These are phyloP conservation scores for Helicoverpa armigera DNA, from an alignment of 1,140 invertebrate genomes.

Conservation along the genomic window DNA sequence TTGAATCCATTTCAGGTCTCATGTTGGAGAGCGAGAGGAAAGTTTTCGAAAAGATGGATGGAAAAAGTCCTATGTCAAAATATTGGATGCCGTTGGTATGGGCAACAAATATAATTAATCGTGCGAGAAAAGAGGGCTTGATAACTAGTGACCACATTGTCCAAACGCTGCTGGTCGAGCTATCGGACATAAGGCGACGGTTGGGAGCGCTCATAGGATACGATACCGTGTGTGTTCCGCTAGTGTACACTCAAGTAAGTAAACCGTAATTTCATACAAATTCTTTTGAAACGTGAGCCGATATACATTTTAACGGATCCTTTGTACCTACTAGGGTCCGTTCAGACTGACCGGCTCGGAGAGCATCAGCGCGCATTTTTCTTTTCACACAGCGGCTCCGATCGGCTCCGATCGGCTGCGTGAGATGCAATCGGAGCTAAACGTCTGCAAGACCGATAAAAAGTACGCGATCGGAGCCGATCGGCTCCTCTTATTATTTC, in stretches of 20 bases:
- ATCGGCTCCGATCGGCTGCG: no score
- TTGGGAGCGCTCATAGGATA: constrained; percentile 95
- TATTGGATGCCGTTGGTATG: constrained; percentile 97
- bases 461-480: no score
- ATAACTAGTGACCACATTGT: constrained; percentile 95
- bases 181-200: constrained; percentile 93
- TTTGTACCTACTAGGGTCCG: no score
- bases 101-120: constrained; percentile 96
- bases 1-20: constrained; percentile 88
- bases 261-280: neutral
- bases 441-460: no score
- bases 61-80: constrained; percentile 95
- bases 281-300: neutral
- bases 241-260: constrained; percentile 97
- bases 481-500: no score
- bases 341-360: no score
- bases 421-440: no score
- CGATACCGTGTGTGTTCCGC: constrained; percentile 98
- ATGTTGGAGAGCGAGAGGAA: constrained; percentile 97
- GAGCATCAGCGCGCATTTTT: no score
- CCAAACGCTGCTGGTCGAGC: constrained; percentile 93
- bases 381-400: no score
- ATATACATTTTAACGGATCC: neutral
- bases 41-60: constrained; percentile 95
- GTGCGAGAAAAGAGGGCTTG: constrained; percentile 92